phyloP scores from a whole-genome alignment of 2,113 vertebrate genomes.

The Toxotes chatareus region DNA sequence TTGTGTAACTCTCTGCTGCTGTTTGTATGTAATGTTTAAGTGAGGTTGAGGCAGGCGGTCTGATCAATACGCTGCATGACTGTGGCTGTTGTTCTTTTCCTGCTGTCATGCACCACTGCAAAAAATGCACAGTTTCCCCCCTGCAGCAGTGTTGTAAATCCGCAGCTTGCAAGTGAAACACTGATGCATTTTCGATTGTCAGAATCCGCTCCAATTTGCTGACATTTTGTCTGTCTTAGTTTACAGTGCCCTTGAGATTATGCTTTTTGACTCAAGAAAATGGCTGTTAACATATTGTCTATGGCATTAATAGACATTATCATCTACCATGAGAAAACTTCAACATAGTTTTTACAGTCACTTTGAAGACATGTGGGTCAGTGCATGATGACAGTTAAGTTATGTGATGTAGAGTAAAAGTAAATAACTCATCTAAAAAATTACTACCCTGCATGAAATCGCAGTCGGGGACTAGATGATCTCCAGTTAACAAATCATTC shows the following conservation, averaged over 20 bases:
- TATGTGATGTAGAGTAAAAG: not conserved
- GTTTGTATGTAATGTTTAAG: conserved; percentile 72
- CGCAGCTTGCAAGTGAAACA: conserved; percentile 16
- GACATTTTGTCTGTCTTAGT: conserved; percentile 1
- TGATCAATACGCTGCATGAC: conserved; percentile 72
- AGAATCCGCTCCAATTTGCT: conserved; percentile 5
- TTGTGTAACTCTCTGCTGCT: conserved; percentile 71
- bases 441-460: conserved; percentile 5
- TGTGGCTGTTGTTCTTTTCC: conserved; percentile 52
- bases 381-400: not conserved
- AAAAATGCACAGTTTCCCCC: not conserved
- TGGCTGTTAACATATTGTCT: not conserved
- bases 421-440: conserved; percentile 4
- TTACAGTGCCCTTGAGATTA: not conserved
- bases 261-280: not conserved
- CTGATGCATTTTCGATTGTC: conserved; percentile 31
- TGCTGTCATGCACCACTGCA: conserved; percentile 28
- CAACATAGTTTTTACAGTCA: not conserved
- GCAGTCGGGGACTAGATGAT: conserved; percentile 34
- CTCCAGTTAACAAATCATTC: conserved; percentile 41
- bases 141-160: conserved; percentile 23
- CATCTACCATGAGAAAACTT: not conserved
- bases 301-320: not conserved
- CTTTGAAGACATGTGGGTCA: not conserved
- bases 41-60: conserved; percentile 53